Conservation (phyloP, 2,797 vertebrate species). For the Anolis apletophallus region DNA sequence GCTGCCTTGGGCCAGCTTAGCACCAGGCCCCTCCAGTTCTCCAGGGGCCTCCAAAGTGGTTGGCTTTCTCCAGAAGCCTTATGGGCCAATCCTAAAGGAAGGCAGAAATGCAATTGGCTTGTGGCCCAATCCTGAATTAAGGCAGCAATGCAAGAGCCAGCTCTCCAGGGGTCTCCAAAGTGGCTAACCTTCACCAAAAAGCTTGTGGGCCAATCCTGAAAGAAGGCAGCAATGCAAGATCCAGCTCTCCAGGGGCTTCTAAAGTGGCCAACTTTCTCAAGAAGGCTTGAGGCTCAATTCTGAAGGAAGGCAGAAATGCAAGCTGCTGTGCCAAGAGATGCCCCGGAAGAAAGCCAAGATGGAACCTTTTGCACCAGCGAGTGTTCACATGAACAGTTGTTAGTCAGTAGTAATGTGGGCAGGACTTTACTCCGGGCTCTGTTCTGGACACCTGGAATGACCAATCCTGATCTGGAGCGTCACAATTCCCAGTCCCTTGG, state of each 20-base stretch:
- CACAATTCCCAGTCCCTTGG: background rate
- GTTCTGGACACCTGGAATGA: background rate
- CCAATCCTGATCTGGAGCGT: background rate
- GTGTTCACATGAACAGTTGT: slow-evolving; percentile 42
- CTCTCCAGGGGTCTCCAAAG: background rate
- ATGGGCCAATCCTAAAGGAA: background rate
- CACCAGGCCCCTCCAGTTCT: background rate
- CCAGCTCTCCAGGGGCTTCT: background rate
- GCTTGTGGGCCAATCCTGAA: background rate
- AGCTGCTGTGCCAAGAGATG: background rate
- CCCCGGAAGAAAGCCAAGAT: slow-evolving; percentile 34
- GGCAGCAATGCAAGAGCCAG: background rate
- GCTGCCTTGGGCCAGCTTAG: background rate
- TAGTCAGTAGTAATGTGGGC: slow-evolving; percentile 47
- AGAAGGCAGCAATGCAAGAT: background rate
- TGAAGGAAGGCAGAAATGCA: background rate
- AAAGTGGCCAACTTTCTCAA: background rate
- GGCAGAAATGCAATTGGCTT: background rate
- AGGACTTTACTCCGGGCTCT: slow-evolving; percentile 3
- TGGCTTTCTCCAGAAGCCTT: slow-evolving; percentile 1
- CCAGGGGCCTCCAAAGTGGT: background rate
- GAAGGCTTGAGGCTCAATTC: background rate
- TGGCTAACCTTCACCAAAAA: slow-evolving; percentile 5
- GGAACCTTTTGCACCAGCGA: slow-evolving; percentile 23
- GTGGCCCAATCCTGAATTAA: background rate